phyloP scores from a whole-genome alignment of 2,888 invertebrate species.

The Phanerotoma sp. region DNA sequence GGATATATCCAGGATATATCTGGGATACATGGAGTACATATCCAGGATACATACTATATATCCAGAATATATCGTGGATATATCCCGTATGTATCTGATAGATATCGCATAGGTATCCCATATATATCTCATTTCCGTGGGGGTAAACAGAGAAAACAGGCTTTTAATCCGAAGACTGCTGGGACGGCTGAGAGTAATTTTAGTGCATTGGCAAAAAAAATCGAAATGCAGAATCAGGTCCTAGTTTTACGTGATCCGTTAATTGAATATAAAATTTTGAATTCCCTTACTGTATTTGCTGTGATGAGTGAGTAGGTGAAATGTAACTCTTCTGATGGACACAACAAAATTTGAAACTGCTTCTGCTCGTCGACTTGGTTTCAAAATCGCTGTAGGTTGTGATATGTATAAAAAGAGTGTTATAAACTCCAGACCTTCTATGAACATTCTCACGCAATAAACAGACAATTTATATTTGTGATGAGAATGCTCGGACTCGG shows the following conservation, averaged over 20 bases:
- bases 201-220: slow-evolving; percentile 2
- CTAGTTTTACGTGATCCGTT: neutral
- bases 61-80: no score
- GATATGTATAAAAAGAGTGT: neutral
- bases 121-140: no score
- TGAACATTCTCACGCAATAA: neutral
- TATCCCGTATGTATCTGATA: no score
- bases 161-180: neutral
- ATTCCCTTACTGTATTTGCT: neutral
- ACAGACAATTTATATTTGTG: no score
- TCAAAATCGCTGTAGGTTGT: neutral
- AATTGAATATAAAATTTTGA: neutral
- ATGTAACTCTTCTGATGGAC: no score
- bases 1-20: no score
- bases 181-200: neutral
- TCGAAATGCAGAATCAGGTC: neutral
- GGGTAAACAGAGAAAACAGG: neutral
- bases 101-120: no score
- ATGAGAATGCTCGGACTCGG: no score
- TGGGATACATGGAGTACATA: no score
- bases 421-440: neutral
- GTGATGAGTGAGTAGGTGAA: neutral
- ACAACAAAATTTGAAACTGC: slow-evolving; percentile 30
- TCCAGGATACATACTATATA: no score
- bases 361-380: neutral